A percentile compares a stretch with the other conserved stretches of the same genome.
Evolutionary conservation across 1,140 invertebrate genomes (phyloP).

Genomic region (Drosophila santomea): DNA sequence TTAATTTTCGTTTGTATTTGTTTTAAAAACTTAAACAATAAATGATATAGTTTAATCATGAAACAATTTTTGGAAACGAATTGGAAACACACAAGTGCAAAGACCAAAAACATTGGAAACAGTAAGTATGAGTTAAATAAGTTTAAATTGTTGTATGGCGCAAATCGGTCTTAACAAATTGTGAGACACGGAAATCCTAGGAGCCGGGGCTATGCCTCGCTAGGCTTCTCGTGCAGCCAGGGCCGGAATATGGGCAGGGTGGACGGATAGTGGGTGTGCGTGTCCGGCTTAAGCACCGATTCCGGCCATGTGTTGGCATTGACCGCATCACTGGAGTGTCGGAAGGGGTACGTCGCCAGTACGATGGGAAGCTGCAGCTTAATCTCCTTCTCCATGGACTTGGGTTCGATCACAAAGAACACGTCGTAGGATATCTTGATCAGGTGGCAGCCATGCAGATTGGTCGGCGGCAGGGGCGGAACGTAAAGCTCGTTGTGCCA

Average conservation of each 20-base stretch:
- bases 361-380: slow-evolving; percentile 96
- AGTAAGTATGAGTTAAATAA: slow-evolving; percentile 54
- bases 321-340: slow-evolving; percentile 87
- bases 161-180: slow-evolving; percentile 57
- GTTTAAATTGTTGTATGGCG: slow-evolving; percentile 74
- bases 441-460: slow-evolving; percentile 96
- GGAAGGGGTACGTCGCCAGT: slow-evolving; percentile 96
- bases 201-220: slow-evolving; percentile 50
- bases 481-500: slow-evolving; percentile 97
- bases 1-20: neutral
- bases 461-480: slow-evolving; percentile 97
- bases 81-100: slow-evolving; percentile 9
- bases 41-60: slow-evolving; percentile 11
- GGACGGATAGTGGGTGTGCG: slow-evolving; percentile 94
- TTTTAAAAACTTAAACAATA: neutral
- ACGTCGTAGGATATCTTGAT: slow-evolving; percentile 98
- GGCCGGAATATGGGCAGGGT: slow-evolving; percentile 96
- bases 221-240: slow-evolving; percentile 89
- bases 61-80: slow-evolving; percentile 34
- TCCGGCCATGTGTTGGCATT: slow-evolving; percentile 86
- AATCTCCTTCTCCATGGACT: slow-evolving; percentile 95
- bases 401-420: slow-evolving; percentile 95
- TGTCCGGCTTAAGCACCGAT: slow-evolving; percentile 88
- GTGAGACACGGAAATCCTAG: neutral
- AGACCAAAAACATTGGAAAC: slow-evolving; percentile 25